Evolutionary conservation across 2,888 invertebrate species (phyloP), one percentile per base, ranked within the genome.

Genomic region (Cataglyphis cursor): DNA sequence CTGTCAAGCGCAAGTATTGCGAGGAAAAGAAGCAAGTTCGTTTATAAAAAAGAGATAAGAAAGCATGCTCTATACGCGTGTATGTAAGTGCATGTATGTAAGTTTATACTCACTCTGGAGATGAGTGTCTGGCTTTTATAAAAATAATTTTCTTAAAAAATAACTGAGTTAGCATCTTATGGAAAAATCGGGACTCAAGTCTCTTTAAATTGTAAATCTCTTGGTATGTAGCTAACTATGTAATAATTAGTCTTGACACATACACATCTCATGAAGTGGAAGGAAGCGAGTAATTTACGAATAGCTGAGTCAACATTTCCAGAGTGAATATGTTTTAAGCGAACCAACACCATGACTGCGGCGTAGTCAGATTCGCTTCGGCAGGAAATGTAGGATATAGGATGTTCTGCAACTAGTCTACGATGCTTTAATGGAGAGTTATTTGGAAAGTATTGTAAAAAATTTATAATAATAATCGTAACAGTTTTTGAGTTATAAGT

Each of bases 221-320:
- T 5, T 41, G 18, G n/a, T 48, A 44, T 48, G 35, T 41, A 38
- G n/a, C 4, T 8, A 38, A 68, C 54, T 75, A 24, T 84, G 62
- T 86, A 88, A 84, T 85, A 84, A 75, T 83, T 81, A 68, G 80
- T 68, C 54, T 24, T 38, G 57, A n/a, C 24, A n/a, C 8, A n/a
- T n/a, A 51, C n/a, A n/a, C n/a, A 70, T 76, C 38, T 83, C 82
- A 74, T 80, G 62, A 78, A 83, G 82, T 86, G 76, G 65, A 65
- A 51, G 87, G 83, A 83, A 78, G 85, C 81, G 82, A 78, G 85
- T 90, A 89, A 91, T 91, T 90, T 84, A 81, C 84, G 84, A 90
- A 92, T 87, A 86, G 91, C 92, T 92, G 92, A 91, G 87, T 90
- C 91, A 86, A 92, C 92, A 87, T 88, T 91, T 91, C 80, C 82